Base-by-base conservation (phyloP, 2,113 vertebrate genomes). In the Columba livia region DNA sequence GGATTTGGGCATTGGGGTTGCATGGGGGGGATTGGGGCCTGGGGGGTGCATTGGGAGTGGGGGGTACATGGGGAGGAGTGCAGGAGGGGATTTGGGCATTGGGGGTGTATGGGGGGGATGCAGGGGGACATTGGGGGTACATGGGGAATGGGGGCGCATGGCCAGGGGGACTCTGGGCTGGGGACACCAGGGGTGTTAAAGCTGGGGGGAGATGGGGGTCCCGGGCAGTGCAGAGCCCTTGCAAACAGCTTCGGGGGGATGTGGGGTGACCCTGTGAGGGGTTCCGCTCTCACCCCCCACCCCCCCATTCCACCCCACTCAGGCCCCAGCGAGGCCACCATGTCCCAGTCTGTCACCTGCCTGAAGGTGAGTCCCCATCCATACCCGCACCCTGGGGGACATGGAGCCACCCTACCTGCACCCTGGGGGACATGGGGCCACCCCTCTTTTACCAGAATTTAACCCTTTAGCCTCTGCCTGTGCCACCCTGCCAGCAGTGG, bases 351-450 rank as follows among this genome's bases (percentile, higher is more conserved):
- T 40, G 40, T 12, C 73, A 6, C 82, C 56, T 73, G 69, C 82
- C 32, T 29, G 73, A 4, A 75, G 79, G 95, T 92, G 42, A 72
- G 89, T 47, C 47, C 69, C 21, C 13, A 1, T 36, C 64, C 58
- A 31, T 53, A 0, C 26, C 6, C 9, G 4, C 9, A 2, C 8
- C 16, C 2, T 12, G 5, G 36, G 61, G 66, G 15, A 1, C 60
- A 9, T 2, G 7, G 21, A 15, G 11, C 4, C 61, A 14, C 31
- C 4, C 4, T 53, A 0, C 26, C 6, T 7, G 4, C 8, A 2
- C 8, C 16, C 2, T 15, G 5, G 36, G 61, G 66, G 15, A 1
- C 60, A 9, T 2, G 7, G 21, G 18, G 11, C 4, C 61, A 14
- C 31, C 4, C 4, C 5, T 1, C 23, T 64, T 58, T 36, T 14